Conservation (phyloP, 2,888 invertebrate species). For the Junonia oenone region DNA sequence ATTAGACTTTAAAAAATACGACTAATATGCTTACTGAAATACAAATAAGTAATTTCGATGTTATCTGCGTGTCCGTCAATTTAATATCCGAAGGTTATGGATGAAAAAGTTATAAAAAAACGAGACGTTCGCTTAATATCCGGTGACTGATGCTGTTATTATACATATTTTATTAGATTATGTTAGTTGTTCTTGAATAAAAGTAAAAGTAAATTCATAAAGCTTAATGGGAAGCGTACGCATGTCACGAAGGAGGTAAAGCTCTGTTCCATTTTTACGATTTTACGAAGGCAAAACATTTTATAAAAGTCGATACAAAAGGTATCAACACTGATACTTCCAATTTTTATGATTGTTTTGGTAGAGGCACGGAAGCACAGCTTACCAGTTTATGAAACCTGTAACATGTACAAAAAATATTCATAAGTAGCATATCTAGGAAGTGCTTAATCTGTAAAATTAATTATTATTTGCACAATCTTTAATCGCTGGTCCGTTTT, state of each 20-base stretch:
- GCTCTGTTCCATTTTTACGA: neutral
- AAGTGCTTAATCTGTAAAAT: constrained; percentile 46
- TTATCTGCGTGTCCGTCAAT: constrained; percentile 40
- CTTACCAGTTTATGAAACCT: constrained; percentile 14
- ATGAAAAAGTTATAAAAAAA: constrained; percentile 26
- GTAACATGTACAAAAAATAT: constrained; percentile 17
- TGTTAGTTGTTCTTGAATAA: constrained; percentile 57
- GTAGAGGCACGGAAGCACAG: neutral
- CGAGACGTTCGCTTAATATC: constrained; percentile 22
- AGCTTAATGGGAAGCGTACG: constrained; percentile 41
- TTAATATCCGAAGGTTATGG: constrained; percentile 30
- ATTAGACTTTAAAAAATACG: too few species aligned
- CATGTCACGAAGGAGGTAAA: neutral
- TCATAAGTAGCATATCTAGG: constrained; percentile 39
- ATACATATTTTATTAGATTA: constrained; percentile 52
- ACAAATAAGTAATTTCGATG: constrained; percentile 52
- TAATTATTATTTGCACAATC: constrained; percentile 45
- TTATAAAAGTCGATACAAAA: neutral
- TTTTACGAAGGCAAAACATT: neutral
- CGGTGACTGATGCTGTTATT: constrained; percentile 53
- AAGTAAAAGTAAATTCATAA: constrained; percentile 70
- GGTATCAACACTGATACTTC: neutral
- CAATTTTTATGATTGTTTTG: constrained; percentile 10
- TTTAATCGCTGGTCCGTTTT: constrained; percentile 43
- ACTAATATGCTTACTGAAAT: constrained; percentile 17